A percentile compares a stretch with the other conserved stretches of the same genome.
phyloP scores from a whole-genome alignment of 2,797 vertebrate genomes.

The Novumbra hubbsi region DNA sequence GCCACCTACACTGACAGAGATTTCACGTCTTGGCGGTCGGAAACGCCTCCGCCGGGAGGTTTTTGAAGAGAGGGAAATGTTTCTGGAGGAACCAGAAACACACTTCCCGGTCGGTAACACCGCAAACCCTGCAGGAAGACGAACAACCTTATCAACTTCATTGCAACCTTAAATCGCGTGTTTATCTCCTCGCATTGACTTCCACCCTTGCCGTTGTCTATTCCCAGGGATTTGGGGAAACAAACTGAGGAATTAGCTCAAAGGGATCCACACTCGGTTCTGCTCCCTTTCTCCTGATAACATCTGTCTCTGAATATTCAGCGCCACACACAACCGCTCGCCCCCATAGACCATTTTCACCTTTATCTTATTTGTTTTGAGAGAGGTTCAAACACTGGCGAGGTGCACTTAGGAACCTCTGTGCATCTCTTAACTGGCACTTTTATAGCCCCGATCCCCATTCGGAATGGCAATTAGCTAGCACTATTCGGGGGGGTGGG shows the following conservation, averaged over 20 bases:
- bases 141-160: slow-evolving; percentile 31
- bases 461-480: slow-evolving; percentile 79
- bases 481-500: slow-evolving; percentile 59
- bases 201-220: slow-evolving; percentile 31
- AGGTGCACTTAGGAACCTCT: slow-evolving; percentile 59
- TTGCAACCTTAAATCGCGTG: slow-evolving; percentile 34
- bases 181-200: slow-evolving; percentile 26
- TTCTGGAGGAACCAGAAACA: not conserved
- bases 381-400: slow-evolving; percentile 61
- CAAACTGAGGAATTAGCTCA: slow-evolving; percentile 56
- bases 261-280: slow-evolving; percentile 44
- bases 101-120: slow-evolving; percentile 17
- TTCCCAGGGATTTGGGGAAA: slow-evolving; percentile 44
- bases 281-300: slow-evolving; percentile 49
- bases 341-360: slow-evolving; percentile 42
- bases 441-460: slow-evolving; percentile 67
- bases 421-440: slow-evolving; percentile 65
- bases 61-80: too few relatives aligned
- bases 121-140: slow-evolving; percentile 22
- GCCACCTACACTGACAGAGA: too few relatives aligned
- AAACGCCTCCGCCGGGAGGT: too few relatives aligned
- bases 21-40: too few relatives aligned
- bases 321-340: slow-evolving; percentile 52
- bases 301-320: slow-evolving; percentile 58
- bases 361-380: slow-evolving; percentile 67